Evolutionary conservation across 2,797 vertebrate species (phyloP), one percentile per base, ranked within the genome.

Genomic region (Nothura maculosa): DNA sequence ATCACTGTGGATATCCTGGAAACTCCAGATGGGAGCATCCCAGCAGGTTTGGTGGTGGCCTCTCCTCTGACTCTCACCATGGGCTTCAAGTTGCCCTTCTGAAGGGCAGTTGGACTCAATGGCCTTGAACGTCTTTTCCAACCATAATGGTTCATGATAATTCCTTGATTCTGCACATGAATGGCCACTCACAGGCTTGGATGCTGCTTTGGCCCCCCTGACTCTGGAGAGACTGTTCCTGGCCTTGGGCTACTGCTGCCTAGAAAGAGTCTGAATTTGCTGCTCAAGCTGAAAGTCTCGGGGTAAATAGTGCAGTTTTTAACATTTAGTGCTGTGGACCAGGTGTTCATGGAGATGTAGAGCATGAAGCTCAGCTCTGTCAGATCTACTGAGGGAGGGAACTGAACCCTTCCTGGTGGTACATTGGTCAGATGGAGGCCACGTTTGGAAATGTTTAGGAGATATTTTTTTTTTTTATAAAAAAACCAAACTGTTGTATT

Each of bases 401-500:
- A 36, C 30, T 47, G 28, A 43, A 87, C 72, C 17, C 43, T 78
- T 32, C 32, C 63, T 45, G 6, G 28, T 85, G 75, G 62, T 25
- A 17, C 60, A n/a, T 34, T 66, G 85, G 40, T 63, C 73, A 95
- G 57, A 64, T 19, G 42, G 74, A 94, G 55, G 67, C 34, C 61
- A 94, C 92, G 64, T 81, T 91, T 83, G 62, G 81, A 88, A 87
- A 42, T 42, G 12, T 72, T 82, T 63, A 80, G 83, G 96, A 87
- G 86, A 34, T n/a, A 93, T n/a, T n/a, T n/a, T n/a, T n/a, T n/a
- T n/a, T n/a, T n/a, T n/a, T n/a, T n/a, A 50, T 15, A 47, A 52
- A 92, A 94, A 95, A 55, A 76, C 89, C 47, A 95, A 96, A 61
- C 58, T 85, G 34, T 91, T 48, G 61, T 87, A 87, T 96, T 94